Evolutionary conservation across 2,113 vertebrate species (phyloP), one percentile per base, ranked within the genome.

Genomic region (Thalassarche chlororhynchos): DNA sequence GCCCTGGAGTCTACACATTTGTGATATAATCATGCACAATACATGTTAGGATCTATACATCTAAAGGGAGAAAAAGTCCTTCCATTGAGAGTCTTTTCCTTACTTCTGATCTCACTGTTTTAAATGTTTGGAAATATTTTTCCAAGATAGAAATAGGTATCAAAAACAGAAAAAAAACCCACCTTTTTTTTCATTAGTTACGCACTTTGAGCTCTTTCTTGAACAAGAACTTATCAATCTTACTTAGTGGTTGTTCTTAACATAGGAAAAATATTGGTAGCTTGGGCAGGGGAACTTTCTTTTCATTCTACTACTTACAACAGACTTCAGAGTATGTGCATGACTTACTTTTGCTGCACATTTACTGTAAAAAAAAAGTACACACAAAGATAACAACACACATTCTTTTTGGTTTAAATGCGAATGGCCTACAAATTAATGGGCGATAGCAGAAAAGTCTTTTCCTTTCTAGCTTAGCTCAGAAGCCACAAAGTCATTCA

Each of bases 391-490:
- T 19, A 70, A 26, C 47, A 87, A 46, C 20, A 60, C 2, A 68
- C 23, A 57, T 64, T 78, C 2, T 26, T 71, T 69, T 58, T 62
- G 64, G 60, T 49, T 61, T 69, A 58, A 70, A 72, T 70, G 15
- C 14, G 74, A 92, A 89, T 87, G 17, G 24, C 65, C 40, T 93
- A 64, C n/a, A 92, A 93, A 96, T 75, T 68, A 90, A 86, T 44
- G 19, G n/a, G 9, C 0, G 10, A 89, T 61, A 87, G 40, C 79
- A 88, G 38, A 92, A 94, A 95, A 91, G 68, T 95, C 86, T 42
- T 62, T 92, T 90, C 68, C 72, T 90, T 95, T 78, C 74, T 49
- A 92, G 52, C 58, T 84, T 79, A 81, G 89, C 86, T 95, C 31
- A 57, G 74, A 97, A 96, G 89, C 94, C 65, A 71, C 70, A 82